A percentile compares a stretch with the other conserved stretches of the same genome.
phyloP scores from a whole-genome alignment of 2,113 vertebrate genomes.

The Grus americana region DNA sequence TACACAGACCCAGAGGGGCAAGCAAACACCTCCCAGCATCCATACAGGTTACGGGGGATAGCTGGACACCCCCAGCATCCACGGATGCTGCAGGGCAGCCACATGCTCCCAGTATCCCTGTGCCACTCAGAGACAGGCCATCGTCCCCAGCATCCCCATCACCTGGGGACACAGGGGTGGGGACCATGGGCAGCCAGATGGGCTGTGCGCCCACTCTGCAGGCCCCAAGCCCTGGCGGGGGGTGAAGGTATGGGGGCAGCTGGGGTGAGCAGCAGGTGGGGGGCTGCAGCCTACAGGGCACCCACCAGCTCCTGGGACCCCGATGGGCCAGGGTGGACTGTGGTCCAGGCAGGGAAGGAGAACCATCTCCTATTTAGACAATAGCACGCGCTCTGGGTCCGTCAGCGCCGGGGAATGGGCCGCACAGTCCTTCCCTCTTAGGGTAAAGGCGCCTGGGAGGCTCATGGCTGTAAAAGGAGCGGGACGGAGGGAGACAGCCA shows the following conservation, averaged over 20 bases:
- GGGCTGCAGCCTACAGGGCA: background rate
- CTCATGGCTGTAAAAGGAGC: constrained; percentile 63
- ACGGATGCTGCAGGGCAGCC: rapidly evolving
- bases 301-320: background rate
- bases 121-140: background rate
- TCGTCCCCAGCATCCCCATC: background rate
- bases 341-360: background rate
- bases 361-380: constrained; percentile 57
- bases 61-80: background rate
- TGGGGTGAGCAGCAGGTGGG: rapidly evolving
- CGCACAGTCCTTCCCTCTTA: constrained; percentile 40
- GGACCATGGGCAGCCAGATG: background rate
- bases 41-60: background rate
- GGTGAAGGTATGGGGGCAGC: background rate
- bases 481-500: background rate
- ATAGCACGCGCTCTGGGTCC: background rate
- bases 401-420: constrained; percentile 31
- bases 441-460: constrained; percentile 47
- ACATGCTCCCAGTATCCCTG: background rate
- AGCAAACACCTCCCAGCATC: background rate
- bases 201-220: rapidly evolving
- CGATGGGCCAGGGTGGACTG: background rate
- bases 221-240: background rate
- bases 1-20: background rate
- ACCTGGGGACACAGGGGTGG: background rate